Conservation (phyloP, 2,113 vertebrate genomes). For the Oryzias curvinotus region DNA sequence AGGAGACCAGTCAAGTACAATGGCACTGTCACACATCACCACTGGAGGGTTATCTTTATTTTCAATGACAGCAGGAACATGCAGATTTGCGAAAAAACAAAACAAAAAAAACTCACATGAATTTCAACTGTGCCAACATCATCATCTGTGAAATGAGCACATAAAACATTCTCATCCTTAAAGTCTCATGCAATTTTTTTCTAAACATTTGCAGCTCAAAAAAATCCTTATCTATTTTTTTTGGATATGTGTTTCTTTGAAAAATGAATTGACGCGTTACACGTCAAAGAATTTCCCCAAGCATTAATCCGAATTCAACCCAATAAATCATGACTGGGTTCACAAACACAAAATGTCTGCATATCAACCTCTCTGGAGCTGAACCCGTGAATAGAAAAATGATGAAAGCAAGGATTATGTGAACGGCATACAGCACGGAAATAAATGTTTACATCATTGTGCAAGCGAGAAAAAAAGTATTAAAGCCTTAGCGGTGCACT, state of each 20-base stretch:
- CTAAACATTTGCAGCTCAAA: constrained; percentile 9
- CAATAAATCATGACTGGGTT: constrained; percentile 7
- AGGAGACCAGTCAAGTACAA: constrained; percentile 37
- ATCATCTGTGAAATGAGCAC: constrained; percentile 28
- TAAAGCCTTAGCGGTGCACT: background rate
- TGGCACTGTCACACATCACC: constrained; percentile 41
- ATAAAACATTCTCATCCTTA: background rate
- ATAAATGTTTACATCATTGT: constrained; percentile 3
- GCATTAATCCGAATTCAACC: constrained; percentile 11
- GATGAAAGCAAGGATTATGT: constrained; percentile 3
- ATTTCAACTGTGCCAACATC: constrained; percentile 24
- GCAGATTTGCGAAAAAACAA: constrained; percentile 2
- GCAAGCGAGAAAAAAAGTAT: constrained; percentile 1
- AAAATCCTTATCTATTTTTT: no score
- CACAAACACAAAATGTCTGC: constrained; percentile 8
- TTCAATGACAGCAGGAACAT: constrained; percentile 23
- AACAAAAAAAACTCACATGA: constrained; percentile 25
- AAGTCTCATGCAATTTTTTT: constrained; percentile 2
- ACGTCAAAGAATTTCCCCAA: constrained; percentile 2
- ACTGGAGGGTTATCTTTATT: constrained; percentile 41
- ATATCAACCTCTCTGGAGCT: background rate
- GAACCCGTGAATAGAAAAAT: constrained; percentile 2
- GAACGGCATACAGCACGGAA: constrained; percentile 3
- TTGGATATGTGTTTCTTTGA: no score
- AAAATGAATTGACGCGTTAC: background rate